Percentiles rank a stretch among this genome's conserved stretches.
phyloP scores from a whole-genome alignment of 2,888 invertebrate species.

The Abscondita cerata region DNA sequence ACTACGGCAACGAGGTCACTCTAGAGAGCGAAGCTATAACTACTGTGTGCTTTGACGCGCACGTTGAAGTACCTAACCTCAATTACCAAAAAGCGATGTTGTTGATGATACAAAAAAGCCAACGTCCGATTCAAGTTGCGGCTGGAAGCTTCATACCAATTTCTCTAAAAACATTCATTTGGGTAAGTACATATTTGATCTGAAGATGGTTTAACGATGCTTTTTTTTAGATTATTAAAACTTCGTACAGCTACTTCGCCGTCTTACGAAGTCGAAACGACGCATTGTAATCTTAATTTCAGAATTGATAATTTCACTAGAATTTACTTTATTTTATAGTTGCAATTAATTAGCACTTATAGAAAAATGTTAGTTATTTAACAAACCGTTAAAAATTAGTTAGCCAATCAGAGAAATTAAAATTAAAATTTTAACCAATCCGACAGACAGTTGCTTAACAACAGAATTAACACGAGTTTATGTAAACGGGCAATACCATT shows the following conservation, averaged over 20 bases:
- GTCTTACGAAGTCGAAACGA: slow-evolving; percentile 13
- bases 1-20: slow-evolving; percentile 15
- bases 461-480: no score
- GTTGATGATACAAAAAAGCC: slow-evolving; percentile 12
- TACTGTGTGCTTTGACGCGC: slow-evolving; percentile 2
- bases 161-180: slow-evolving; percentile 15
- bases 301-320: no score
- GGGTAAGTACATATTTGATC: slow-evolving; percentile 8
- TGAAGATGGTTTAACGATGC: neutral
- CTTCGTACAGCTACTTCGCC: slow-evolving; percentile 18
- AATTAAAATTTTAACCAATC: no score
- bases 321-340: no score
- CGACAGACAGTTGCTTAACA: no score
- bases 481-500: no score
- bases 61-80: neutral
- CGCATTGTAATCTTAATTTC: neutral
- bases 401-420: no score
- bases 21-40: slow-evolving; percentile 10
- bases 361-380: no score
- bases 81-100: slow-evolving; percentile 6
- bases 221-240: slow-evolving; percentile 11
- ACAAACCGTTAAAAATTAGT: no score
- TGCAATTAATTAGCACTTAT: no score
- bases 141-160: slow-evolving; percentile 11
- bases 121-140: slow-evolving; percentile 9